Evolutionary conservation across 2,797 vertebrate genomes (phyloP).

Genomic region (Cuculus canorus): DNA sequence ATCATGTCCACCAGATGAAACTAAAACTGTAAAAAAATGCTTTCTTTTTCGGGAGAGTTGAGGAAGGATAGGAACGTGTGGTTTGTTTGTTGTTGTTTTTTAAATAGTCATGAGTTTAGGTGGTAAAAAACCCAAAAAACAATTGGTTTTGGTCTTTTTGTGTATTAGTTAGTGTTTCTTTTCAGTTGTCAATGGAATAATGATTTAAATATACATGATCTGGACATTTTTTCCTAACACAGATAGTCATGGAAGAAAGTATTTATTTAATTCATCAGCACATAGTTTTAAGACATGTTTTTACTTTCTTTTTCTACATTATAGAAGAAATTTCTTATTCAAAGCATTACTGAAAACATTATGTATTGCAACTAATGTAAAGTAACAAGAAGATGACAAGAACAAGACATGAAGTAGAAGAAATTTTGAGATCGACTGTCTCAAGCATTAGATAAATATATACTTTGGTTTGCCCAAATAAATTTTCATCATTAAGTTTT

Average conservation of each 20-base stretch:
- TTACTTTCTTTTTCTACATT: background rate
- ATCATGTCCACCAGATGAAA: background rate
- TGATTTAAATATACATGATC: background rate
- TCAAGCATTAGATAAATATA: background rate
- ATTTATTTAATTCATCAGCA: background rate
- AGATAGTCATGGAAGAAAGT: background rate
- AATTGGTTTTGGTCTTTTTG: background rate
- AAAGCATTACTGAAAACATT: background rate
- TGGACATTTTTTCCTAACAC: background rate
- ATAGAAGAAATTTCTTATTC: background rate
- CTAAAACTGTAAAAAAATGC: background rate
- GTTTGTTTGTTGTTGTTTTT: background rate
- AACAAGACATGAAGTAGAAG: background rate
- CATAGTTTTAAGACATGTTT: accelerated
- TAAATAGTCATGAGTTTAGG: background rate
- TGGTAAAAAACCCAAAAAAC: background rate
- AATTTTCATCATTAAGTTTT: background rate
- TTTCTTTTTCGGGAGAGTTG: background rate
- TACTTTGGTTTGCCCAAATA: background rate
- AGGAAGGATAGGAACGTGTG: accelerated
- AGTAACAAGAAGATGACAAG: background rate
- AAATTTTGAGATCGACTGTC: background rate
- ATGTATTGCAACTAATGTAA: background rate
- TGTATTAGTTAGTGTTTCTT: background rate
- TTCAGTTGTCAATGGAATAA: background rate